Conservation (phyloP, 2,113 vertebrate genomes). For the Callorhinus ursinus region DNA sequence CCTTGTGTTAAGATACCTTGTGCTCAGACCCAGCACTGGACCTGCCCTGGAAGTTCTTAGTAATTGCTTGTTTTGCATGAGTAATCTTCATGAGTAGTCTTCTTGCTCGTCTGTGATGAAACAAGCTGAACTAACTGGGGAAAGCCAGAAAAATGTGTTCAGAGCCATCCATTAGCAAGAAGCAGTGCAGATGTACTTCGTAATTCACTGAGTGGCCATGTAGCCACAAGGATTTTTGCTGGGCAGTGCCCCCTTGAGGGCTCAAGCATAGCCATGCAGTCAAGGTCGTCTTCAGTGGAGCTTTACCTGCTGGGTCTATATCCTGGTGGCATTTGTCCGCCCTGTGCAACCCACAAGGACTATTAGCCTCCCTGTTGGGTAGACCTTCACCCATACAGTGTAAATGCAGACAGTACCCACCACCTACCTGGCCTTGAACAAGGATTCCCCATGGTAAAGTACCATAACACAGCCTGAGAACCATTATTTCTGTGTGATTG, state of each 20-base stretch:
- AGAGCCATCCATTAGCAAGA: background rate
- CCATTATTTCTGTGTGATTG: background rate
- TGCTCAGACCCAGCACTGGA: background rate
- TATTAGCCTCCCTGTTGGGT: background rate
- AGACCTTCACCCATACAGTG: no score
- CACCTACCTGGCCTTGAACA: background rate
- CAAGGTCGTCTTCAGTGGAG: background rate
- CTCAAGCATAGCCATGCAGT: accelerated
- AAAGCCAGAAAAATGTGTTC: background rate
- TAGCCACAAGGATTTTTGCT: accelerated
- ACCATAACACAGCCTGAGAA: background rate
- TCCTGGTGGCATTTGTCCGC: accelerated
- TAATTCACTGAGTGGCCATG: accelerated
- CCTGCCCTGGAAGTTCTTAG: background rate
- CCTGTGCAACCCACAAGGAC: background rate
- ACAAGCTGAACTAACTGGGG: background rate
- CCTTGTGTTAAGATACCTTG: no score
- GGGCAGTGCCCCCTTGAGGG: background rate
- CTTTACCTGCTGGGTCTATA: background rate
- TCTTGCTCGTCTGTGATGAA: background rate
- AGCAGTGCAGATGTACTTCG: accelerated
- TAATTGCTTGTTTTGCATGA: background rate
- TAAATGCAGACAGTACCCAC: accelerated
- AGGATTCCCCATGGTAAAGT: background rate
- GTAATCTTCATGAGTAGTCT: background rate